Base-by-base conservation (phyloP, 1,140 invertebrate species). In the Harlomillsia oculata region DNA sequence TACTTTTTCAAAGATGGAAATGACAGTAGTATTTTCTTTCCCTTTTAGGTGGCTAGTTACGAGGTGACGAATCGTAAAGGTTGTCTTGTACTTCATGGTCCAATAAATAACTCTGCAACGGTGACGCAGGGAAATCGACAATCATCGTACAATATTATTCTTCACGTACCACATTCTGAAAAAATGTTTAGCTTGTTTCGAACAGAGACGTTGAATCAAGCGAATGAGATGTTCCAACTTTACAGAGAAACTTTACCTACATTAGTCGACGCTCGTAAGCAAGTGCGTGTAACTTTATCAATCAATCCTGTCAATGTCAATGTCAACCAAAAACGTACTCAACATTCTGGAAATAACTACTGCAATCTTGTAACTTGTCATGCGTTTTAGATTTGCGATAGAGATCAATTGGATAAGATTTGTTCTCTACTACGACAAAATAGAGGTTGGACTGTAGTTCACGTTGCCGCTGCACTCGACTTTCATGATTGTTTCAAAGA, bases 11-110 rank as follows among this genome's bases (percentile, higher is more conserved):
- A n/a, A n/a, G n/a, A n/a, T n/a, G n/a, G n/a, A n/a, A n/a, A n/a
- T n/a, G n/a, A n/a, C n/a, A n/a, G n/a, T n/a, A n/a, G n/a, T n/a
- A n/a, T n/a, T n/a, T n/a, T n/a, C n/a, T n/a, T n/a, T n/a, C n/a
- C n/a, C n/a, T n/a, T n/a, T 20, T 30, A 59, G 56, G 51, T 56
- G n/a, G 16, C 54, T 29, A 26, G 14, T n/a, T 61, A 61, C 26
- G 25, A 36, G 6, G 43, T 62, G 1, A 6, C 14, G 4, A 11
- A n/a, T 2, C 54, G 60, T 8, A 30, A 36, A 32, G 46, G 53
- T 4, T 30, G 44, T 32, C 16, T 62, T 11, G 40, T 62, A n/a
- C 45, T 62, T 5, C 56, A 62, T 40, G 60, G 56, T 8, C 60
- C 55, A 25, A 36, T 48, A 16, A 29, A 30, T 6, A 49, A 21